Conservation (phyloP, 2,888 invertebrate species). For the Erebia epiphron region DNA sequence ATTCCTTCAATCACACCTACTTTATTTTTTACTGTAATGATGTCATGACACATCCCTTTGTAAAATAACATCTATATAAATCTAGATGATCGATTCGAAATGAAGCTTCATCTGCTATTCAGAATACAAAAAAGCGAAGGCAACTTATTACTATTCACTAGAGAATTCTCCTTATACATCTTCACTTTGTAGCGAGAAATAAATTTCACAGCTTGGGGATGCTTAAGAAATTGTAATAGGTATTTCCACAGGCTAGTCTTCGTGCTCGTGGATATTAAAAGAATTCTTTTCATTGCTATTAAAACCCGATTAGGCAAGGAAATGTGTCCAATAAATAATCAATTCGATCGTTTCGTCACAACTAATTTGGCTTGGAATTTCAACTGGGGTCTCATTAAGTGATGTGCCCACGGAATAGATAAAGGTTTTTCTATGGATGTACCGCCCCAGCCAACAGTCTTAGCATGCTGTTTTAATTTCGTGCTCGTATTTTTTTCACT, state of each 20-base stretch:
- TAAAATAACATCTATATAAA: not conserved
- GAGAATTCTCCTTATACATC: conserved; percentile 19
- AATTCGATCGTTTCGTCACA: no score
- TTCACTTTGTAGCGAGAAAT: conserved; percentile 23
- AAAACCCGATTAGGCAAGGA: not conserved
- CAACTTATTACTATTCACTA: conserved; percentile 23
- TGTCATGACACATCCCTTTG: not conserved
- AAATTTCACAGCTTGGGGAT: conserved; percentile 10
- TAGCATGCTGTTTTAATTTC: no score
- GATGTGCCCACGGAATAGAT: no score
- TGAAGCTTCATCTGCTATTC: conserved; percentile 23
- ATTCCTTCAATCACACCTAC: no score
- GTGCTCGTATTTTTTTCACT: no score
- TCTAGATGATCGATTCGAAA: conserved; percentile 17
- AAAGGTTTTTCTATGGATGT: no score
- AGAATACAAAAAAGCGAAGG: conserved; percentile 17
- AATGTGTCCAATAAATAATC: not conserved
- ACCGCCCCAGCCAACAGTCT: no score
- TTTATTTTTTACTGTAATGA: no score
- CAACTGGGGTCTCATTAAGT: no score
- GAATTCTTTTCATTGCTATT: conserved; percentile 1
- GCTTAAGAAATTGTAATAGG: conserved; percentile 22
- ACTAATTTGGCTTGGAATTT: no score
- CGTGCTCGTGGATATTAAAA: not conserved
- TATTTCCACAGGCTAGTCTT: conserved; percentile 2